Evolutionary conservation across 1,140 invertebrate genomes (phyloP).

Genomic region (Megathymus violae): DNA sequence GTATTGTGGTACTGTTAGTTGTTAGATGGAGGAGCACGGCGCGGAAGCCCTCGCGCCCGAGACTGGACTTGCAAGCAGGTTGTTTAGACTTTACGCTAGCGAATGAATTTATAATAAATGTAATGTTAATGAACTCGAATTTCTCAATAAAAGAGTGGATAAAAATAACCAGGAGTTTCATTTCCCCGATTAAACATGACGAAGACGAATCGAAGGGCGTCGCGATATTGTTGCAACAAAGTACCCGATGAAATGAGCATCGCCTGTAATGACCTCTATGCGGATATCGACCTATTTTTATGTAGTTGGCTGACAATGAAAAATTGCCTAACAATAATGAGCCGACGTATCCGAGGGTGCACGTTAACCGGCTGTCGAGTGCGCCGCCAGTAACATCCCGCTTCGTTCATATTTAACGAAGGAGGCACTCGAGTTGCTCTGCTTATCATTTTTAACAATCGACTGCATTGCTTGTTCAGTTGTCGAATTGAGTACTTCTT

Average conservation of each 20-base stretch:
- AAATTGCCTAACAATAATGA: constrained; percentile 46
- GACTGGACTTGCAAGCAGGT: constrained; percentile 68
- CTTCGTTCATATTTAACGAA: constrained; percentile 13
- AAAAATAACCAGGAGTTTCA: constrained; percentile 37
- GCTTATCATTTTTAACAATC: constrained; percentile 22
- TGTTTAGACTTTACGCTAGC: constrained; percentile 74
- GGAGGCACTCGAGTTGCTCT: constrained; percentile 12
- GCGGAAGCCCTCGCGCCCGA: constrained; percentile 36
- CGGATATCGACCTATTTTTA: constrained; percentile 37
- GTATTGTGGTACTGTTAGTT: constrained; percentile 31
- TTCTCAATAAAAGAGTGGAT: constrained; percentile 72
- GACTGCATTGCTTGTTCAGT: neutral
- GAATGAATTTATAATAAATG: constrained; percentile 75
- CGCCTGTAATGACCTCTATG: constrained; percentile 38
- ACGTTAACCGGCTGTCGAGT: too few species aligned
- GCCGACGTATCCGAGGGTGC: constrained; percentile 15
- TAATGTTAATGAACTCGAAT: constrained; percentile 74
- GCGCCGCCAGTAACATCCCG: too few species aligned
- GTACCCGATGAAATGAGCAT: constrained; percentile 2
- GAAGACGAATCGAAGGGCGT: constrained; percentile 26
- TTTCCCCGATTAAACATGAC: constrained; percentile 25
- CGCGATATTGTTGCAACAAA: too few species aligned
- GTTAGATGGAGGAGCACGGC: constrained; percentile 42
- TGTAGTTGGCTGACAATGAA: constrained; percentile 45
- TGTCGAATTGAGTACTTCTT: neutral